phyloP scores from a whole-genome alignment of 37 sponge, comb jelly and placozoan species.

The Axinella damicornis region DNA sequence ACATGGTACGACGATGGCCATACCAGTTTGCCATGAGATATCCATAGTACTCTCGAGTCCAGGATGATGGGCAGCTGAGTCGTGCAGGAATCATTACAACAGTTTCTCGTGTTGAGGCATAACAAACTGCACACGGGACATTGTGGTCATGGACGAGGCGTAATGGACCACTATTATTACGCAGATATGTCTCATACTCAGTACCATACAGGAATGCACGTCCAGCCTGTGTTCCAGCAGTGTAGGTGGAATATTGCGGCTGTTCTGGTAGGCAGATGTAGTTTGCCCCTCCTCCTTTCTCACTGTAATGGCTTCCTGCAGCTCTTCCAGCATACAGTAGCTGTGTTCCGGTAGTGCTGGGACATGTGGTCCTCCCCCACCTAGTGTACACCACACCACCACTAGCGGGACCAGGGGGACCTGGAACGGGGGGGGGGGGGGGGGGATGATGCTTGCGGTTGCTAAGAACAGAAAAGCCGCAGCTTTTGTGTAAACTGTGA shows the following conservation, averaged over 20 bases:
- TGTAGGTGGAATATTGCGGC: slow-evolving; percentile 37
- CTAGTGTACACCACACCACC: slow-evolving; percentile 21
- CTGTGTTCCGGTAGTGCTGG: slow-evolving; percentile 3
- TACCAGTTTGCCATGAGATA: slow-evolving; percentile 42
- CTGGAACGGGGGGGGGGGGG: no score
- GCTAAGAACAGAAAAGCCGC: no score
- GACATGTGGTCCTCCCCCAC: slow-evolving; percentile 36
- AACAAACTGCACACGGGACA: slow-evolving; percentile 69
- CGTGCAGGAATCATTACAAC: slow-evolving; percentile 54
- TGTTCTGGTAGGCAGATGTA: slow-evolving; percentile 20
- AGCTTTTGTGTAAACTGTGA: no score
- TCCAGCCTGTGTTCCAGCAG: slow-evolving; percentile 3
- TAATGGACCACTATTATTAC: background rate
- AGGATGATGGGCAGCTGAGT: slow-evolving; percentile 33
- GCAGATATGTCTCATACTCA: slow-evolving; percentile 36
- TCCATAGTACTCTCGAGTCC: slow-evolving; percentile 71
- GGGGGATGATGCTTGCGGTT: no score
- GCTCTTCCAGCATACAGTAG: slow-evolving; percentile 25
- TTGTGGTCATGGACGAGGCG: slow-evolving; percentile 1
- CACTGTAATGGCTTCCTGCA: background rate
- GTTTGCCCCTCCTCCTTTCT: slow-evolving; percentile 25
- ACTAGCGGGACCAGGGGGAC: background rate
- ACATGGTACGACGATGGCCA: slow-evolving; percentile 19
- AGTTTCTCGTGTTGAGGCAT: slow-evolving; percentile 22
- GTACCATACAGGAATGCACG: slow-evolving; percentile 20